Evolutionary conservation across 2,888 invertebrate genomes (phyloP).

Genomic region (Trichogramma evanescens): DNA sequence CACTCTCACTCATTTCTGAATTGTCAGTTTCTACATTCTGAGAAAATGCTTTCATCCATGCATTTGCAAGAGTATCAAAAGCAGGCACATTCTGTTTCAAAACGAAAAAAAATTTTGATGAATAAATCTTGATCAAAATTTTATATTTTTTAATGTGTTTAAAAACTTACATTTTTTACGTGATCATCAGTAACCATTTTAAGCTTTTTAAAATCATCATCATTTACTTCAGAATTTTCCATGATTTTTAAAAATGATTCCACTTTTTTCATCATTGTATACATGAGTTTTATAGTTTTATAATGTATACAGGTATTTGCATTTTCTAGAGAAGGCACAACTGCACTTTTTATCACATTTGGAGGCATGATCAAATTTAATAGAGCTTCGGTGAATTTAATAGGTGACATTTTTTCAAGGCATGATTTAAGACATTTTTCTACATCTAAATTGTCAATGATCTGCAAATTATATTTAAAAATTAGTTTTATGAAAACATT

Average conservation of each 20-base stretch:
- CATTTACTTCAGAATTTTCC: constrained; percentile 18
- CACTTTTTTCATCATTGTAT: constrained; percentile 47
- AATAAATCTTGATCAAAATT: not conserved
- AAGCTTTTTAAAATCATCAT: constrained; percentile 22
- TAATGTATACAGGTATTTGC: constrained; percentile 37
- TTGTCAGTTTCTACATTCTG: constrained; percentile 14
- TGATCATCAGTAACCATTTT: constrained; percentile 29
- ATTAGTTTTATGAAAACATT: not conserved
- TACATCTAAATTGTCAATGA: constrained; percentile 34
- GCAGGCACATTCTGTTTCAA: constrained; percentile 40
- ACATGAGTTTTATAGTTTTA: constrained; percentile 40
- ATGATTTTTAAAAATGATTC: constrained; percentile 35
- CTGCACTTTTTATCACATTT: constrained; percentile 47
- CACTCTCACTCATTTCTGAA: not conserved
- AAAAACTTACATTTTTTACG: constrained; percentile 29
- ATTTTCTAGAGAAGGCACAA: constrained; percentile 33
- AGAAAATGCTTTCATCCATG: constrained; percentile 38
- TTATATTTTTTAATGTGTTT: not conserved
- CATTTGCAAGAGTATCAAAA: constrained; percentile 36
- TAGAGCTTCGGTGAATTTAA: constrained; percentile 53
- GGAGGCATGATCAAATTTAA: constrained; percentile 51
- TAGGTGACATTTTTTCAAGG: constrained; percentile 47
- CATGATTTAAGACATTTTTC: constrained; percentile 47
- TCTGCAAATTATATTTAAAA: constrained; percentile 23
- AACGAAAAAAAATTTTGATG: constrained; percentile 4